Base-by-base conservation (phyloP, 2,797 vertebrate species). In the Rhinichthys osculus region DNA sequence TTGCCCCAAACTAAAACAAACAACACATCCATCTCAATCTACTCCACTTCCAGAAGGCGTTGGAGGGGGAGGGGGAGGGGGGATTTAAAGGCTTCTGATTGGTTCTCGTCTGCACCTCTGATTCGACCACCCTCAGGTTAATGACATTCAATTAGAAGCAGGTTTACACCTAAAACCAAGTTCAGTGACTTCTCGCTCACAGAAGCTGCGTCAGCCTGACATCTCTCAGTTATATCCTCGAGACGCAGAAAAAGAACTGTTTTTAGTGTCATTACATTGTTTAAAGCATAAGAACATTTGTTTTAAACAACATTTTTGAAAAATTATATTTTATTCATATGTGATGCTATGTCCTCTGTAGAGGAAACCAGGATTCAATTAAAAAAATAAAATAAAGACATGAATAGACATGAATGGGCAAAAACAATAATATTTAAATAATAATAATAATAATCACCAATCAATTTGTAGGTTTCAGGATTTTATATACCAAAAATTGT, bases 1-100 rank as follows among this genome's bases (percentile, higher is more conserved):
- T 92, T 47, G 82, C 92, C 92, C 91, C 90, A 33, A 95, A 94
- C 91, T 91, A 94, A 95, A 95, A 94, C 94, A 95, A 96, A 96
- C 94, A 95, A 88, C 92, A 86, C 94, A 94, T 95, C 92, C 92
- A 91, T 95, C 94, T 95, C 93, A 89, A 93, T 94, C 93, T 91
- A 88, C 91, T 92, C 90, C 87, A 89, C 92, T 89, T 86, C 86
- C 89, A 90, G 90, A 91, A 87, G 83, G 87, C 79, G 44, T 77
- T 80, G 54, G 76, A 73, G 73, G 74, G 69, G 40, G 11, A 21
- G n/a, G 35, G 27, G 80, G 27, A 57, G 81, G 30, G 11, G 11
- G 14, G 35, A 35, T 27, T 69, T 52, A 4, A 67, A 81, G 50
- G 70, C 33, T 70, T 83, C 85, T 86, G 74, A 88, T 87, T 85